phyloP scores from a whole-genome alignment of 1,140 invertebrate species.

The Gyrodactylus salaris region DNA sequence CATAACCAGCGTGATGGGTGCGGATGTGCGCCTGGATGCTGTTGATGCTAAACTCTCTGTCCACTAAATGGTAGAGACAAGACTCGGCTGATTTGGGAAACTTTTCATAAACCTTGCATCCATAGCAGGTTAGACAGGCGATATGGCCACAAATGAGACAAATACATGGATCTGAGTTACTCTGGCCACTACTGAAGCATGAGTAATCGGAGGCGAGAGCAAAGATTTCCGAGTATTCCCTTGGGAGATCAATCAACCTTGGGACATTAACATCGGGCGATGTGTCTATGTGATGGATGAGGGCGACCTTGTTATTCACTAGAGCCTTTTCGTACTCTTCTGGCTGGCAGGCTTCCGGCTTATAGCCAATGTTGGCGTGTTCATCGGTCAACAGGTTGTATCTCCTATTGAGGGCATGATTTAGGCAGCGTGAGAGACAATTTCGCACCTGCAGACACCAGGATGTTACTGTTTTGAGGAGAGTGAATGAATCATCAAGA shows the following conservation, averaged over 20 bases:
- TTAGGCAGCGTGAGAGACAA: not conserved
- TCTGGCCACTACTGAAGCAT: not conserved
- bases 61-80: not conserved
- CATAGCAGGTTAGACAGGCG: not conserved
- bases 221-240: not conserved
- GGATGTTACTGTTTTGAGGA: not conserved
- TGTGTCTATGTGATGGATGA: not conserved
- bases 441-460: not conserved
- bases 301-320: not conserved
- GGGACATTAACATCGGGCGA: not conserved
- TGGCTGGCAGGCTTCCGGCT: not conserved
- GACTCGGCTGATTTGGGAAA: not conserved
- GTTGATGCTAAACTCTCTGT: not conserved
- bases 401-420: not conserved
- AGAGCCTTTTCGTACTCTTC: not conserved
- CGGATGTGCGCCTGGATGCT: not conserved
- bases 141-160: not conserved
- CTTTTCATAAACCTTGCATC: not conserved
- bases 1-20: not conserved
- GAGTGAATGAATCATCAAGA: not conserved
- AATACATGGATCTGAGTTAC: not conserved
- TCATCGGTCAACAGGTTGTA: not conserved
- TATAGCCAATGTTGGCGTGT: not conserved
- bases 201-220: not conserved
- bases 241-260: slow-evolving; percentile 5